These are phyloP conservation scores for Antheraea pernyi DNA, from an alignment of 1,140 invertebrate genomes.

Conservation along the genomic window DNA sequence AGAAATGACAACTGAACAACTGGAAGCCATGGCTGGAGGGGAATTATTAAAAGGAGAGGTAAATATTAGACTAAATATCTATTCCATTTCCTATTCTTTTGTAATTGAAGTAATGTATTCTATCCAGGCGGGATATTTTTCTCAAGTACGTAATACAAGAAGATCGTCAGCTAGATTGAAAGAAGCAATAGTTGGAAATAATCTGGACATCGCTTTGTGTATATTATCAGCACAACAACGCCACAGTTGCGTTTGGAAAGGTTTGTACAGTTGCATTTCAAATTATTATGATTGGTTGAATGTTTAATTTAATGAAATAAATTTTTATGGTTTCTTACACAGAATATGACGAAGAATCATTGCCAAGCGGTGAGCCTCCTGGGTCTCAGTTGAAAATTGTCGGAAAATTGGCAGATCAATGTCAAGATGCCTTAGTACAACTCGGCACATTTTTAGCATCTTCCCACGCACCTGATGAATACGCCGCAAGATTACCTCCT, in stretches of 20 bases:
- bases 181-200: conserved; percentile 95
- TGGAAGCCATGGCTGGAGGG: conserved; percentile 97
- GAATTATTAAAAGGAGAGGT: conserved; percentile 96
- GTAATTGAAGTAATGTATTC: not conserved
- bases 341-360: conserved; percentile 84
- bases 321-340: not conserved
- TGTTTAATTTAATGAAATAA: no score
- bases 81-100: not conserved
- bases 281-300: not conserved
- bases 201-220: conserved; percentile 95
- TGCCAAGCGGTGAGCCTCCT: conserved; percentile 79
- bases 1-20: conserved; percentile 97
- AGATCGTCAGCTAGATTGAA: conserved; percentile 97
- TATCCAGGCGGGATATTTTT: conserved; percentile 91
- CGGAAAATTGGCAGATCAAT: conserved; percentile 90
- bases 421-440: conserved; percentile 98
- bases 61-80: conserved; percentile 30
- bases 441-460: conserved; percentile 97
- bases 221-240: conserved; percentile 98
- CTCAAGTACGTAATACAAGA: conserved; percentile 97
- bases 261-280: conserved; percentile 27
- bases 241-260: conserved; percentile 85
- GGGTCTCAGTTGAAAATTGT: conserved; percentile 95
- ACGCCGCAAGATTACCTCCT: conserved; percentile 92
- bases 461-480: conserved; percentile 96